These are phyloP conservation scores for Siniperca chuatsi DNA, from an alignment of 2,113 vertebrate species.

Conservation along the genomic window DNA sequence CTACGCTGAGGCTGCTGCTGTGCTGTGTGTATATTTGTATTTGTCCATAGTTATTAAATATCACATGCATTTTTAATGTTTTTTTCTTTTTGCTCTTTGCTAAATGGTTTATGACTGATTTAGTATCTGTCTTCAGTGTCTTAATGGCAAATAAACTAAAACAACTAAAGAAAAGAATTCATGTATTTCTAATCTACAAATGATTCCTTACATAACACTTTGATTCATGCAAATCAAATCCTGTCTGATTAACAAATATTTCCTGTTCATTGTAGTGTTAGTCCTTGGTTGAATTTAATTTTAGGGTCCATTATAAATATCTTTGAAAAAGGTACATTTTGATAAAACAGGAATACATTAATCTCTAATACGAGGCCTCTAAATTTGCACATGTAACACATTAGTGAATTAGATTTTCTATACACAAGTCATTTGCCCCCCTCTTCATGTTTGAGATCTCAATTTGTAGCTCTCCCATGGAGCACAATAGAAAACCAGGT, in stretches of 20 bases:
- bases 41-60: slow-evolving; percentile 44
- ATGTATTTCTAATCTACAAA: slow-evolving; percentile 41
- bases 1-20: slow-evolving; percentile 21
- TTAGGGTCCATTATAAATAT: slow-evolving; percentile 56
- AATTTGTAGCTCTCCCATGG: slow-evolving; percentile 82
- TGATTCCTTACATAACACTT: slow-evolving; percentile 45
- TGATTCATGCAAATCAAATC: slow-evolving; percentile 46
- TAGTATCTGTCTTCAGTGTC: neutral
- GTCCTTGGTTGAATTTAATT: slow-evolving; percentile 53
- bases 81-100: slow-evolving; percentile 20
- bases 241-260: slow-evolving; percentile 30
- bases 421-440: slow-evolving; percentile 75
- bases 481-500: slow-evolving; percentile 79
- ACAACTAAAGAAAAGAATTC: slow-evolving; percentile 25
- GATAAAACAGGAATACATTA: slow-evolving; percentile 63
- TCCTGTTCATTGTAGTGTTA: slow-evolving; percentile 36
- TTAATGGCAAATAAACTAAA: slow-evolving; percentile 31
- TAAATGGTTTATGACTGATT: slow-evolving; percentile 45
- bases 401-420: slow-evolving; percentile 74
- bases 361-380: slow-evolving; percentile 65
- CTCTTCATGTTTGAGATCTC: slow-evolving; percentile 83
- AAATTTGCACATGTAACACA: slow-evolving; percentile 77
- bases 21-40: slow-evolving; percentile 20
- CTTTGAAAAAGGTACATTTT: slow-evolving; percentile 53
- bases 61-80: slow-evolving; percentile 35